Percentiles rank a stretch among this genome's conserved stretches.
Conservation (phyloP, 2,113 vertebrate species). For the Pedionomus torquatus region DNA sequence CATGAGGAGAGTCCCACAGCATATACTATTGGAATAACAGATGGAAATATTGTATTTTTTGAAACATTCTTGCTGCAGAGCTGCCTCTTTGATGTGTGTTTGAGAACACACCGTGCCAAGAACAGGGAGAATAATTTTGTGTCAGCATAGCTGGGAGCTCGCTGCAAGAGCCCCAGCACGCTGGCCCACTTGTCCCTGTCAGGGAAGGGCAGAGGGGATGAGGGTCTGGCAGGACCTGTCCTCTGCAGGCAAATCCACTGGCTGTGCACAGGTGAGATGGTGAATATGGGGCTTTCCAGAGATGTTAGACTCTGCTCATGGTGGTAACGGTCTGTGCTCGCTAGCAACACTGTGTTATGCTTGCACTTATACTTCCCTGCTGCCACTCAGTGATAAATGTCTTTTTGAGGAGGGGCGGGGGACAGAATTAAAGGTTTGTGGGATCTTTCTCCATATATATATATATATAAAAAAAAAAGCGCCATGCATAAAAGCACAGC, state of each 20-base stretch:
- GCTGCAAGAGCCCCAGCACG: neutral
- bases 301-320: neutral
- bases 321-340: neutral
- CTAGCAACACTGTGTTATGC: neutral
- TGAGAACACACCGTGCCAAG: constrained; percentile 68
- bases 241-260: neutral
- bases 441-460: neutral
- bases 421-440: neutral
- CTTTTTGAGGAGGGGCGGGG: neutral
- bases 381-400: neutral
- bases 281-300: neutral
- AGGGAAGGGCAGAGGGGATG: neutral
- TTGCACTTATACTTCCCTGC: neutral
- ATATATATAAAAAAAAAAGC: no score
- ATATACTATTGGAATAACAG: constrained; percentile 76
- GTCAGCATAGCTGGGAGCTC: constrained; percentile 60
- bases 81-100: constrained; percentile 74
- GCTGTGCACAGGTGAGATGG: neutral
- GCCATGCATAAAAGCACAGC: rapidly evolving
- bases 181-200: neutral
- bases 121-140: constrained; percentile 30
- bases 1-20: constrained; percentile 62
- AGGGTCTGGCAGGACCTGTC: neutral
- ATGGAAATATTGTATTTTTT: constrained; percentile 78
- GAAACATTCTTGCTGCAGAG: constrained; percentile 74